A percentile compares a stretch with the other conserved stretches of the same genome.
Evolutionary conservation across 2,797 vertebrate genomes (phyloP).

Genomic region (Silurus aristotelis): DNA sequence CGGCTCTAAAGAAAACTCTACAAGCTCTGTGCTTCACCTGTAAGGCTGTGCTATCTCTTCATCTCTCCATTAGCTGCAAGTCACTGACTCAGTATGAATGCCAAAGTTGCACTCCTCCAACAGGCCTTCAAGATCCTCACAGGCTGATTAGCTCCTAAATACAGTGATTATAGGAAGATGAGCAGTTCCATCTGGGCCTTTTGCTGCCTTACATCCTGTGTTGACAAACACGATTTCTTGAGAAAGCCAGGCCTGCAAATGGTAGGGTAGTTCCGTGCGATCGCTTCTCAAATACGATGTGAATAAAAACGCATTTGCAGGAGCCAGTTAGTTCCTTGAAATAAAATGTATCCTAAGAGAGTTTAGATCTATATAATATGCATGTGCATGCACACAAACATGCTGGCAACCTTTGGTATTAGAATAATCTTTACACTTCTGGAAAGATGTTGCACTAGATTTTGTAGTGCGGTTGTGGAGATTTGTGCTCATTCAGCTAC

Average conservation of each 20-base stretch:
- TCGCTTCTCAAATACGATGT: not conserved
- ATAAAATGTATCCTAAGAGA: no score
- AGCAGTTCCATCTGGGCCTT: constrained; percentile 29
- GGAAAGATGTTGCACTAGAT: no score
- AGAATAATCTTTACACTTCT: no score
- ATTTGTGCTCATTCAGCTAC: no score
- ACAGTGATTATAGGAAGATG: constrained; percentile 20
- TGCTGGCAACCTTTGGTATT: no score
- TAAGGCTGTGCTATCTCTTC: not conserved
- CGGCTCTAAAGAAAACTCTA: not conserved
- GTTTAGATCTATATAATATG: no score
- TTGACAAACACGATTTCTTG: constrained; percentile 1
- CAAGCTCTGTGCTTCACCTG: constrained; percentile 12
- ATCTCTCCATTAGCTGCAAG: constrained; percentile 1
- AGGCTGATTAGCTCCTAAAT: constrained; percentile 23
- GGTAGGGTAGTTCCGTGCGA: not conserved
- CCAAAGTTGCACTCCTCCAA: constrained; percentile 4
- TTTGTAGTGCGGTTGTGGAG: no score
- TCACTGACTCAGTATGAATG: constrained; percentile 4
- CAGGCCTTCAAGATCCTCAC: constrained; percentile 2
- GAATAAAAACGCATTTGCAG: not conserved
- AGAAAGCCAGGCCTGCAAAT: not conserved
- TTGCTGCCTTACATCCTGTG: not conserved
- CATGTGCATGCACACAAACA: no score
- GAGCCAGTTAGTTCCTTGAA: no score